phyloP scores from a whole-genome alignment of 2,113 vertebrate genomes.

The Oncorhynchus tshawytscha region DNA sequence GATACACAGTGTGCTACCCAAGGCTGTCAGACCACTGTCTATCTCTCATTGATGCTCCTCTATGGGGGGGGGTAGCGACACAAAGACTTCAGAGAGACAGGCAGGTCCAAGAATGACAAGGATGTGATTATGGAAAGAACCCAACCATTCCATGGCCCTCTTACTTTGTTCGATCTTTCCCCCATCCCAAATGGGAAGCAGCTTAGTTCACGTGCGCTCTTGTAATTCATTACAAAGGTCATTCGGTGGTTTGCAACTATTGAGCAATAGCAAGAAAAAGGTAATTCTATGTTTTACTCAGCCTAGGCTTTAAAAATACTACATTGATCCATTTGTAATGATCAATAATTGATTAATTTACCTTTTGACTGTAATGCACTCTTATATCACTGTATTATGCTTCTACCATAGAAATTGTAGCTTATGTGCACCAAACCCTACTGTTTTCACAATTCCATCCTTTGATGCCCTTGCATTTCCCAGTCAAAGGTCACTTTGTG shows the following conservation, averaged over 20 bases:
- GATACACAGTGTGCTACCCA: not conserved
- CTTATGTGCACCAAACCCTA: no score
- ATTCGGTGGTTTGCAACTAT: not conserved
- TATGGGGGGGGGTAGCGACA: conserved; percentile 5
- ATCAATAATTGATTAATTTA: no score
- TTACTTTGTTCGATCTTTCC: not conserved
- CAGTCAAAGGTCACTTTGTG: no score
- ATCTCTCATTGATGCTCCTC: not conserved
- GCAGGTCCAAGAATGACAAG: conserved; percentile 5
- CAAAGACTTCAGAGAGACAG: not conserved
- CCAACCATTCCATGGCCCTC: not conserved
- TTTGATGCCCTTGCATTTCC: no score
- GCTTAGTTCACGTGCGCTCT: not conserved
- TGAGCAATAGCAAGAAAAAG: no score
- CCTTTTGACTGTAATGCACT: no score
- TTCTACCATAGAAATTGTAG: no score
- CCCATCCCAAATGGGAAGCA: not conserved
- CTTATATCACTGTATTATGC: no score
- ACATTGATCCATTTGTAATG: no score
- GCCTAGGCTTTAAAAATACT: no score
- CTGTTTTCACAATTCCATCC: no score
- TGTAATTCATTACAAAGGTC: not conserved
- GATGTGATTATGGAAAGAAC: conserved; percentile 16
- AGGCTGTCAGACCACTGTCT: not conserved
- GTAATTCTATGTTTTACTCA: no score